Percentiles rank a stretch among this genome's conserved stretches.
phyloP scores from a whole-genome alignment of 2,113 vertebrate genomes.

The Mionectes macconnelli region DNA sequence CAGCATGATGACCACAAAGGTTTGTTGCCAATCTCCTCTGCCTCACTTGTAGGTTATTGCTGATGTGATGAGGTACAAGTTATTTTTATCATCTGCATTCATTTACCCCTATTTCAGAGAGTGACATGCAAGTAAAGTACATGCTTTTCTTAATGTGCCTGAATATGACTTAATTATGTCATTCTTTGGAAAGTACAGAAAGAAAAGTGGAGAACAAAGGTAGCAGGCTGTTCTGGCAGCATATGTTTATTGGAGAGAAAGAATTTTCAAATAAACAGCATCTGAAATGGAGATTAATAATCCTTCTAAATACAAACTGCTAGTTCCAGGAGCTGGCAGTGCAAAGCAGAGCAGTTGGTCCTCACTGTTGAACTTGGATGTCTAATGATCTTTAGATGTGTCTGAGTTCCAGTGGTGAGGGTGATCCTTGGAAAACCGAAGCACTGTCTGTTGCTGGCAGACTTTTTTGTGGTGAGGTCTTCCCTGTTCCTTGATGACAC shows the following conservation, averaged over 20 bases:
- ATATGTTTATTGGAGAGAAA: background rate
- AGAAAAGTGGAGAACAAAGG: background rate
- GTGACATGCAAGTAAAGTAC: background rate
- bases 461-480: background rate
- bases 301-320: background rate
- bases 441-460: background rate
- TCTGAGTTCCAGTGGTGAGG: background rate
- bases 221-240: background rate
- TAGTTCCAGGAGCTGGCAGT: background rate
- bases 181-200: background rate
- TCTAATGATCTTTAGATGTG: background rate
- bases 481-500: background rate
- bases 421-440: accelerated
- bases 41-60: background rate
- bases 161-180: background rate
- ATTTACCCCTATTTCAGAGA: background rate
- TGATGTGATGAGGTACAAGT: background rate
- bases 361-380: background rate
- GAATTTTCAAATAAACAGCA: background rate
- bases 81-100: background rate
- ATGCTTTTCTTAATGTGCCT: background rate
- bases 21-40: background rate
- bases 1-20: background rate
- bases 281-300: background rate
- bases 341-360: background rate